Evolutionary conservation across 2,888 invertebrate genomes (phyloP).

Genomic region (Nomada flava): DNA sequence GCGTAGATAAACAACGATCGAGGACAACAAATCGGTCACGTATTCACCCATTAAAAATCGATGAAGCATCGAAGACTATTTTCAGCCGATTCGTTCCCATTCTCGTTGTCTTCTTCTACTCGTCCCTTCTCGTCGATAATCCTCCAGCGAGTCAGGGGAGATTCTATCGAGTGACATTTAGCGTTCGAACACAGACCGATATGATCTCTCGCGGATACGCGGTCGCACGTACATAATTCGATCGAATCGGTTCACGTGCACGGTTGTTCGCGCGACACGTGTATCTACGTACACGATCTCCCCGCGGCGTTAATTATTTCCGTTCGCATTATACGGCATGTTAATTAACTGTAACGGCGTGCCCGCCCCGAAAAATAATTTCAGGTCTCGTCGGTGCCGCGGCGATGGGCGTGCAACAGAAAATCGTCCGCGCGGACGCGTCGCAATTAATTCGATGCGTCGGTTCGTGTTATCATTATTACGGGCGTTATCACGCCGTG

Average conservation of each 20-base stretch:
- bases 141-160: neutral
- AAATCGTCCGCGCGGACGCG: conserved; percentile 56
- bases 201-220: conserved; percentile 29
- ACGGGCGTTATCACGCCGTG: conserved; percentile 41
- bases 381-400: conserved; percentile 47
- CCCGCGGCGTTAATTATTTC: conserved; percentile 62
- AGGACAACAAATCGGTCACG: neutral
- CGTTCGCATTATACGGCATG: conserved; percentile 55
- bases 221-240: neutral
- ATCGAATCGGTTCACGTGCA: conserved; percentile 39
- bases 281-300: conserved; percentile 49
- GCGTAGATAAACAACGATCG: no score
- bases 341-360: conserved; percentile 65
- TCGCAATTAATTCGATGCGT: conserved; percentile 63
- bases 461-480: conserved; percentile 59
- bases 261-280: conserved; percentile 9
- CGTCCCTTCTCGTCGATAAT: neutral
- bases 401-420: conserved; percentile 51
- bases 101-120: no score
- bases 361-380: conserved; percentile 62
- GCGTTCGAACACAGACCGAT: conserved; percentile 38
- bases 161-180: conserved; percentile 57
- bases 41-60: neutral
- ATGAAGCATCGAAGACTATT: neutral
- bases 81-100: neutral